Conservation (phyloP, 2,797 vertebrate species). For the Natrix natrix region DNA sequence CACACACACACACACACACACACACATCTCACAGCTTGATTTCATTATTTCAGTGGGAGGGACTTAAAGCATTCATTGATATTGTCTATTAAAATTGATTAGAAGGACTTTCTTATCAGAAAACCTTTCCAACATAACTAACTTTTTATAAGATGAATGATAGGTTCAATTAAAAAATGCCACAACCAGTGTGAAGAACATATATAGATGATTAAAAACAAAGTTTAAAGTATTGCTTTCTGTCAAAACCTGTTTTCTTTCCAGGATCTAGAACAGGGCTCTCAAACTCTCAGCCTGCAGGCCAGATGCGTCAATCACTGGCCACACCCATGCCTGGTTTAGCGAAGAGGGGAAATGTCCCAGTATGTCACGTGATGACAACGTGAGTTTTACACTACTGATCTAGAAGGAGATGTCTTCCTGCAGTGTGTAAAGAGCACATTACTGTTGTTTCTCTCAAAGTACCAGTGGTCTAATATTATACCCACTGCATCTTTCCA, state of each 20-base stretch:
- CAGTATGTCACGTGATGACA: too few species aligned
- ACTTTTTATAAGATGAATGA: background rate
- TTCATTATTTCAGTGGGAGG: background rate
- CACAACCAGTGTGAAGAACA: background rate
- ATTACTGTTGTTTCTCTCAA: background rate
- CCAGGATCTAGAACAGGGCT: too few species aligned
- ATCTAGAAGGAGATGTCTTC: background rate
- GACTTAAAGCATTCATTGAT: background rate
- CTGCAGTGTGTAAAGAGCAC: accelerated
- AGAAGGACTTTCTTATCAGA: background rate
- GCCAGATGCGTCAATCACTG: too few species aligned
- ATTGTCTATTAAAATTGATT: background rate
- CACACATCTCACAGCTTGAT: background rate
- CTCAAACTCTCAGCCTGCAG: too few species aligned
- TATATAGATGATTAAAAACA: background rate
- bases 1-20: too few species aligned
- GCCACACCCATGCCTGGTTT: too few species aligned
- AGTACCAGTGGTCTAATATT: background rate
- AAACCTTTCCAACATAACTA: background rate
- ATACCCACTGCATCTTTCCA: conserved; percentile 19
- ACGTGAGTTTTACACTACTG: too few species aligned
- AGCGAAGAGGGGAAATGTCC: too few species aligned
- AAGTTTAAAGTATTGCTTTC: background rate
- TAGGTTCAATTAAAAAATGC: background rate
- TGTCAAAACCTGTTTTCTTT: background rate